These are phyloP conservation scores for Megaceryle torquata DNA, from an alignment of 2,113 vertebrate species.

Conservation along the genomic window DNA sequence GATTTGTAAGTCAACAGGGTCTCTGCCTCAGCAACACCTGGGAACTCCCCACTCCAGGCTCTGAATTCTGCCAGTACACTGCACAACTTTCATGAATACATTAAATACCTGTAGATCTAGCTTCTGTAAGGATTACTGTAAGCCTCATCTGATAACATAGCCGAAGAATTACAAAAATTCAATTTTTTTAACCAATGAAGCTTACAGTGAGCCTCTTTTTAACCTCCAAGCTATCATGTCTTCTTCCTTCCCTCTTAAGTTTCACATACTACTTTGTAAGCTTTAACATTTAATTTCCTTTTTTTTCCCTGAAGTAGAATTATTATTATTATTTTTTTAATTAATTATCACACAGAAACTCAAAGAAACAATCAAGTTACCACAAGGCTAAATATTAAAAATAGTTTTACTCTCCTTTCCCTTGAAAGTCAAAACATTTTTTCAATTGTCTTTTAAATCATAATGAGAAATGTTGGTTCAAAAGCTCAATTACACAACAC, in stretches of 20 bases:
- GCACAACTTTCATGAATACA: slow-evolving; percentile 42
- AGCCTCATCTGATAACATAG: slow-evolving; percentile 23
- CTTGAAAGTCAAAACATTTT: background rate
- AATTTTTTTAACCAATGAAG: slow-evolving; percentile 32
- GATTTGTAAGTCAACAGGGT: background rate
- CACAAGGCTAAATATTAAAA: background rate
- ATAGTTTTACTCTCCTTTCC: background rate
- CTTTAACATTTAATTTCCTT: background rate
- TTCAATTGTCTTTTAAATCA: background rate
- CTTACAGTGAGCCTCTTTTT: slow-evolving; percentile 10
- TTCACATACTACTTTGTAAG: background rate
- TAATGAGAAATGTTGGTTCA: background rate
- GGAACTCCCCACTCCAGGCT: background rate
- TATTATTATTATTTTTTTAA: background rate
- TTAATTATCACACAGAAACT: background rate
- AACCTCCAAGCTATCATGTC: background rate
- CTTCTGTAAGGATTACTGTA: slow-evolving; percentile 47
- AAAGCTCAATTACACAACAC: background rate
- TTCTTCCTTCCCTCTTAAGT: background rate
- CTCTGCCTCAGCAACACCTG: background rate
- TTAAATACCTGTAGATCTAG: slow-evolving; percentile 44
- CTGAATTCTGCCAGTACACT: slow-evolving; percentile 5
- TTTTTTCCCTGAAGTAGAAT: background rate
- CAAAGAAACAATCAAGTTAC: background rate
- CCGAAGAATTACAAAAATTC: slow-evolving; percentile 38